A percentile compares a stretch with the other conserved stretches of the same genome.
Evolutionary conservation across 2,113 vertebrate species (phyloP).

Genomic region (Sitta europaea): DNA sequence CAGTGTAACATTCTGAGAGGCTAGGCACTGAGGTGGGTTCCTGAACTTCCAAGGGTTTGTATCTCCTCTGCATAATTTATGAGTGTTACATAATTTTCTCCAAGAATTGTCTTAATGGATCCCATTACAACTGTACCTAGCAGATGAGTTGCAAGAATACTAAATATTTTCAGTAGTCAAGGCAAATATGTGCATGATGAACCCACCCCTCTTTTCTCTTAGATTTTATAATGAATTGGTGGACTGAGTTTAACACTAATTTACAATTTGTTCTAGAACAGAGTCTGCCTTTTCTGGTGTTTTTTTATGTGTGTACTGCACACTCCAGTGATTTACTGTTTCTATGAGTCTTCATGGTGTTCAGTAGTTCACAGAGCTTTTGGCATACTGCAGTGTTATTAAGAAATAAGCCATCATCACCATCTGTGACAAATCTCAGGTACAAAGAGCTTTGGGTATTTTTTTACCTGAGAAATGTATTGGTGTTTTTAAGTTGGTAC

Average conservation of each 20-base stretch:
- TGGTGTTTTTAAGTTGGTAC: rapidly evolving
- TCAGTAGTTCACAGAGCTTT: background rate
- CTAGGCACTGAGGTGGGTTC: rapidly evolving
- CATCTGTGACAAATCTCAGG: background rate
- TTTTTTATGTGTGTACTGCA: background rate
- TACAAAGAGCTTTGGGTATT: background rate
- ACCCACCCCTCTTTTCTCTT: background rate
- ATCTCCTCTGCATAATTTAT: background rate
- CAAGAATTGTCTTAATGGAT: background rate
- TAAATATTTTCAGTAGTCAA: background rate
- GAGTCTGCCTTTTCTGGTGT: background rate
- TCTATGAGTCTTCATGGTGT: rapidly evolving
- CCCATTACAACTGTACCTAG: background rate
- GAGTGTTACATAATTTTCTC: background rate
- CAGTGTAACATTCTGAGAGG: background rate
- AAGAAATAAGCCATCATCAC: background rate
- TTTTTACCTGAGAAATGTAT: background rate
- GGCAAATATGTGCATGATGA: background rate
- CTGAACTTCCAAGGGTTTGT: background rate
- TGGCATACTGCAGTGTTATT: background rate
- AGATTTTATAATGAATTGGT: background rate
- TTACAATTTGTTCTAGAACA: background rate
- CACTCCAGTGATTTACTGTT: background rate
- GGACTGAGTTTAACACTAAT: background rate
- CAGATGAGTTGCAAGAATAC: background rate